Percentiles rank a stretch among this genome's conserved stretches.
Evolutionary conservation across 2,888 invertebrate genomes (phyloP).

Genomic region (Ferdinandea cuprea): DNA sequence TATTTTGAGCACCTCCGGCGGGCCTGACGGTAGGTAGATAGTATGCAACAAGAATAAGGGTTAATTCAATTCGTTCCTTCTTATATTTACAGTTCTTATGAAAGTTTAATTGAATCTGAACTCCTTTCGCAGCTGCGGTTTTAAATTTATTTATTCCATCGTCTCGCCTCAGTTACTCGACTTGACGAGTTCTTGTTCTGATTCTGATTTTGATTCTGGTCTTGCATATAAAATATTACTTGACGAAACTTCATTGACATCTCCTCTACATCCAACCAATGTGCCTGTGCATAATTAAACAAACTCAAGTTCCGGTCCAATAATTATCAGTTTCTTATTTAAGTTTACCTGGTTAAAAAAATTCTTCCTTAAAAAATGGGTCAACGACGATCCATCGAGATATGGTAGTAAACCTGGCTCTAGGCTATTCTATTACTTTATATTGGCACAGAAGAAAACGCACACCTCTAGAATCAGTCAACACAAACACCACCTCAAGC

Average conservation of each 20-base stretch:
- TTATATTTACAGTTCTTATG: slow-evolving; percentile 31
- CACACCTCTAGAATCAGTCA: neutral
- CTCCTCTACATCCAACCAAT: too few species aligned
- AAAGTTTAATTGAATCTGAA: slow-evolving; percentile 49
- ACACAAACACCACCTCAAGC: neutral
- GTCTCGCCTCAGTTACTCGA: neutral
- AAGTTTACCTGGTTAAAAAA: slow-evolving; percentile 6
- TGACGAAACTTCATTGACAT: neutral
- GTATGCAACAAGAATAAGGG: slow-evolving; percentile 6
- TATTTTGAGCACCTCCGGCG: neutral
- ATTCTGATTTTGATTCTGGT: neutral
- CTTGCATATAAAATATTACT: neutral
- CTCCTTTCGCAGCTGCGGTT: slow-evolving; percentile 20
- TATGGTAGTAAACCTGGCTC: slow-evolving; percentile 3
- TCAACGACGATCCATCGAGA: slow-evolving; percentile 31
- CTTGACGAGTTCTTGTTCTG: too few species aligned
- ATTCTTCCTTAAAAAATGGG: slow-evolving; percentile 26
- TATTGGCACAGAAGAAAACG: neutral
- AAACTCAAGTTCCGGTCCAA: slow-evolving; percentile 21
- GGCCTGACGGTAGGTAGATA: neutral
- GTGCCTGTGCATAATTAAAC: slow-evolving; percentile 51
- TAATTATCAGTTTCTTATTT: slow-evolving; percentile 30
- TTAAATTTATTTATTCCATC: slow-evolving; percentile 39
- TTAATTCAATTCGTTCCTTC: slow-evolving; percentile 5
- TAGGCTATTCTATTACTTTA: slow-evolving; percentile 21